These are phyloP conservation scores for Embiotoca jacksoni DNA, from an alignment of 2,113 vertebrate species.

Conservation along the genomic window DNA sequence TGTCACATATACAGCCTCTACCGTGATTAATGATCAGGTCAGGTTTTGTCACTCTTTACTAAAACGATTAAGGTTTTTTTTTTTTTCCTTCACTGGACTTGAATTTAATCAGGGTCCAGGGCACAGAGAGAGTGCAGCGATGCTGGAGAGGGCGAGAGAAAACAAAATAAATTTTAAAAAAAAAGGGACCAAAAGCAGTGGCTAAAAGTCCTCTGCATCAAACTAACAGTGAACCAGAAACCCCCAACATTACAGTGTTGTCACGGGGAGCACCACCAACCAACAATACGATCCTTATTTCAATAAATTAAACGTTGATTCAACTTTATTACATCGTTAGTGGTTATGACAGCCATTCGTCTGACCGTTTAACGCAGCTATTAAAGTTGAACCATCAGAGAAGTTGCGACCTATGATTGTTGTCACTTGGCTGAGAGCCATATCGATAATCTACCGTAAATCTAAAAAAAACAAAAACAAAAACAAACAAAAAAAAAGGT, in stretches of 20 bases:
- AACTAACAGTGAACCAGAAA: slow-evolving; percentile 4
- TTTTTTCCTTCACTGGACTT: slow-evolving; percentile 16
- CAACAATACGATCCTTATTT: not conserved
- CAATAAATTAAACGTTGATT: slow-evolving; percentile 12
- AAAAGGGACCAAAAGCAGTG: slow-evolving; percentile 25
- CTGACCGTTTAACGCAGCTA: slow-evolving; percentile 45
- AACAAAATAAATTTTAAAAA: not conserved
- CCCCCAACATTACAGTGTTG: not conserved
- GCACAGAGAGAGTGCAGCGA: slow-evolving; percentile 47
- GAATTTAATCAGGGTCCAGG: slow-evolving; percentile 42
- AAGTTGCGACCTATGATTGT: slow-evolving; percentile 46
- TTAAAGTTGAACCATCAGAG: slow-evolving; percentile 50
- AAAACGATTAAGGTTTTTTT: slow-evolving; percentile 11
- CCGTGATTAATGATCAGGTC: slow-evolving; percentile 7
- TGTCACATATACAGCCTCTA: not conserved
- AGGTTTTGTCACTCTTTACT: slow-evolving; percentile 22
- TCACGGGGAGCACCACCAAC: slow-evolving; percentile 4
- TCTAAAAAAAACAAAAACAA: too few species aligned
- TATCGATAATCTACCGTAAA: slow-evolving; percentile 18
- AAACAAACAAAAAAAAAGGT: not conserved
- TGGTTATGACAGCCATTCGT: slow-evolving; percentile 34
- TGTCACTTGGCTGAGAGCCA: slow-evolving; percentile 62
- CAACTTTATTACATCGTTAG: slow-evolving; percentile 29
- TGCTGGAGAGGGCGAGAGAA: slow-evolving; percentile 12
- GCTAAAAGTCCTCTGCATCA: slow-evolving; percentile 18